Evolutionary conservation across 1,140 invertebrate genomes (phyloP), one percentile per base, ranked within the genome.

Genomic region (Pseudomyrmex cubaensis): DNA sequence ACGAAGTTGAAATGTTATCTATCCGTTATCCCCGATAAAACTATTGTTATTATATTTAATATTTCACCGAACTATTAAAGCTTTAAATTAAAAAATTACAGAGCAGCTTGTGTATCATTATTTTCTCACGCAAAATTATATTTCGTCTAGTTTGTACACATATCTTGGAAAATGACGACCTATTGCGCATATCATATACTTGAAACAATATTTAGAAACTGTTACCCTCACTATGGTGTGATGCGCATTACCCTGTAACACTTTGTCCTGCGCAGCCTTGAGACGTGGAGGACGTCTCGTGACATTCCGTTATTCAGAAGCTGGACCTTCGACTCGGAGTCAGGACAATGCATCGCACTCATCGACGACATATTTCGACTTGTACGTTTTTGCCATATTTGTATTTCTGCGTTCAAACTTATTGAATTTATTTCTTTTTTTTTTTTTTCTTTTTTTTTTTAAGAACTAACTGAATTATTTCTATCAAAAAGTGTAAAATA

Each of bases 181-280:
- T 35, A 35, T 35, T 46, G 73, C 54, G 56, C 59, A 62, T 22
- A n/a, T 57, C 54, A 77, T 69, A 77, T 61, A 67, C 85, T 85
- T 57, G 17, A 35, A 74, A 25, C 67, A 83, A 85, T 78, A 83
- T 85, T 89, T 86, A 86, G 64, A 76, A 76, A 89, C 73, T 78
- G 84, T 84, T 82, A 80, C 84, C 46, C 54, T 44, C 59, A 35
- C 72, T 35, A 7, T 35, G 17, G 62, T 61, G 17, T 54, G 22
- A 35, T 66, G 70, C 35, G 20, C 63, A 63, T 74, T 78, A 73
- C 78, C 78, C 82, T 83, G 83, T 83, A 87, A 89, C 78, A 89
- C 83, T 89, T 89, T 82, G 73, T 82, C 62, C 82, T 78, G 56
- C n/a, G 25, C 15, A 75, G 63, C 82, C 76, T 78, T 82, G 57